phyloP scores from a whole-genome alignment of 2,113 vertebrate species.

The Merops nubicus region DNA sequence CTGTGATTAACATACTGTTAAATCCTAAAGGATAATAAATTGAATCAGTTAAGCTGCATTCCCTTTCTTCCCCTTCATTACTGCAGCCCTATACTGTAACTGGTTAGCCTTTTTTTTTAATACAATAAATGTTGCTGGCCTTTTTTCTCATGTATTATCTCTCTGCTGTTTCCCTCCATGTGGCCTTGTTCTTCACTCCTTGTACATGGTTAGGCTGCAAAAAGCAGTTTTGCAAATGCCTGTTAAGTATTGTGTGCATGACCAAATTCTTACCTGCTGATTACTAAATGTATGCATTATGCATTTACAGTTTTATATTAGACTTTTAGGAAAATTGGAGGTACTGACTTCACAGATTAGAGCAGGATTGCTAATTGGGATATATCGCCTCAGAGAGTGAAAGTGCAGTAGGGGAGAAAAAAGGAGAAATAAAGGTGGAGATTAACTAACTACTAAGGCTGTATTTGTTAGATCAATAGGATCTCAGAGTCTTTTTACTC shows the following conservation, averaged over 20 bases:
- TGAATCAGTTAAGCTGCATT: background rate
- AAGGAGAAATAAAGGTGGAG: background rate
- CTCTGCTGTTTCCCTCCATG: background rate
- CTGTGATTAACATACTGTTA: background rate
- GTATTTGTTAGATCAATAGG: background rate
- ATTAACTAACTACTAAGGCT: background rate
- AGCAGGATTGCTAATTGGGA: background rate
- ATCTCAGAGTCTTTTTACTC: background rate
- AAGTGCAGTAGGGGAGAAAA: background rate
- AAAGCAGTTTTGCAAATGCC: background rate
- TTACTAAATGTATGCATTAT: background rate
- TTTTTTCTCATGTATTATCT: background rate
- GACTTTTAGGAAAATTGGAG: background rate
- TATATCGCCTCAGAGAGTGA: background rate
- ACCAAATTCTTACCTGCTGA: background rate
- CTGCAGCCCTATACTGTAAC: background rate
- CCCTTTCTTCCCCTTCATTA: background rate
- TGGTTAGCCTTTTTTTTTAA: background rate
- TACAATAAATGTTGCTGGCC: background rate
- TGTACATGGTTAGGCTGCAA: background rate
- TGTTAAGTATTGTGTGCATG: background rate
- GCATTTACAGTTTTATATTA: background rate
- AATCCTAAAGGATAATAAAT: conserved; percentile 26
- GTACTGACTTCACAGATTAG: background rate
- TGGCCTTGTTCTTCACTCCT: background rate